Conservation (phyloP, 1,140 invertebrate genomes). For the Nephotettix cincticeps region DNA sequence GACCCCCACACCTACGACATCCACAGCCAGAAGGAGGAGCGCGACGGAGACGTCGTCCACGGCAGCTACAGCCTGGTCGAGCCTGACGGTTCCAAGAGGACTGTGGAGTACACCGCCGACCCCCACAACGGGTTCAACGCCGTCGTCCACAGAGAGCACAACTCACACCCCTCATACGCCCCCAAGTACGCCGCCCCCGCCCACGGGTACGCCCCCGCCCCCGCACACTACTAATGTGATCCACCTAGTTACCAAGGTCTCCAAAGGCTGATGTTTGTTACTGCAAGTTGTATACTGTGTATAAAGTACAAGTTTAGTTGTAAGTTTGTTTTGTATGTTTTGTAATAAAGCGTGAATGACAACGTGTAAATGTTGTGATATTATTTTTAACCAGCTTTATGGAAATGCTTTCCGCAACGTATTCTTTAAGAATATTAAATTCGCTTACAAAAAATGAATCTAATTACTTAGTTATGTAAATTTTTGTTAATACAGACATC, state of each 20-base stretch:
- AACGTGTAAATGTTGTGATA: neutral
- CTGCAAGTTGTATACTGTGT: neutral
- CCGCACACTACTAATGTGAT: neutral
- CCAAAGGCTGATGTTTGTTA: too few species aligned
- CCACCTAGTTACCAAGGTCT: too few species aligned
- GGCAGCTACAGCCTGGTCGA: constrained; percentile 44
- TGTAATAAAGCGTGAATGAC: constrained; percentile 3
- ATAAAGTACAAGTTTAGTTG: constrained; percentile 18
- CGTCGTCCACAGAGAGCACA: constrained; percentile 33
- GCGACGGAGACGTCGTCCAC: constrained; percentile 47
- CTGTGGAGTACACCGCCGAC: constrained; percentile 39
- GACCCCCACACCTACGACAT: constrained; percentile 54
- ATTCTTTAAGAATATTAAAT: too few species aligned
- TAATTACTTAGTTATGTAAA: too few species aligned
- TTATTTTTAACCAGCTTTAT: too few species aligned
- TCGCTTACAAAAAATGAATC: too few species aligned
- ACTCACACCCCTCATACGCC: constrained; percentile 17
- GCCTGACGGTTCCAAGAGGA: constrained; percentile 36
- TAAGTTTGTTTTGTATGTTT: neutral
- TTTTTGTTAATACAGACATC: too few species aligned
- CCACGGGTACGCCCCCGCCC: too few species aligned
- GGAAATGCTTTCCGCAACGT: too few species aligned
- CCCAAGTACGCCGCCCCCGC: neutral
- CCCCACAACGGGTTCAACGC: constrained; percentile 40
- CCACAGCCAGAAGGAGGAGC: constrained; percentile 50